These are phyloP conservation scores for Parauchenoglanis ngamensis DNA, from an alignment of 2,797 vertebrate genomes.

Conservation along the genomic window DNA sequence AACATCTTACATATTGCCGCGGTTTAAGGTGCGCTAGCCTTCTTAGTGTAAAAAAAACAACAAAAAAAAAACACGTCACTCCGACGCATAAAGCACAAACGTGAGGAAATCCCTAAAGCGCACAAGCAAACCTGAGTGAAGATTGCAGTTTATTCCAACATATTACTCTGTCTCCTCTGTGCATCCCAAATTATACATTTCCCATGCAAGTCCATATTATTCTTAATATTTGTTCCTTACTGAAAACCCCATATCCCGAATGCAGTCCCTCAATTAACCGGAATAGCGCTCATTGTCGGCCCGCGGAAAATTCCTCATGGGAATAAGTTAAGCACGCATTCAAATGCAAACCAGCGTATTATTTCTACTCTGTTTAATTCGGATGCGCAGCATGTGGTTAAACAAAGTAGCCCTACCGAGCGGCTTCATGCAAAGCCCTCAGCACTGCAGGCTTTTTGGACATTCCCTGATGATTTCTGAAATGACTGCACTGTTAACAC, in stretches of 20 bases:
- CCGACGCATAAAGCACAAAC: neutral
- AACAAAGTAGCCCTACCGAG: constrained; percentile 46
- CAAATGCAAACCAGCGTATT: constrained; percentile 56
- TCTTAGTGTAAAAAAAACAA: neutral
- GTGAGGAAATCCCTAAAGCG: neutral
- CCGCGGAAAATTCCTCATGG: constrained; percentile 52
- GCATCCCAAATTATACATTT: neutral
- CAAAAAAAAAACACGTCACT: neutral
- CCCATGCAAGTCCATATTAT: constrained; percentile 18
- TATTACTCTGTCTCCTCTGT: neutral
- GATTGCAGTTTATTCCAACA: neutral
- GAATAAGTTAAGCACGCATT: constrained; percentile 54
- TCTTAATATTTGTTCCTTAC: constrained; percentile 17
- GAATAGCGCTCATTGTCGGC: constrained; percentile 30
- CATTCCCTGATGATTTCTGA: constrained; percentile 42
- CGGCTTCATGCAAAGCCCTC: constrained; percentile 45
- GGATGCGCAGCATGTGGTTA: constrained; percentile 55
- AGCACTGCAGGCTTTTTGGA: constrained; percentile 17
- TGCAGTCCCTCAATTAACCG: constrained; percentile 51
- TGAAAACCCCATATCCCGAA: constrained; percentile 7
- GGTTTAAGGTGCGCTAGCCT: constrained; percentile 56
- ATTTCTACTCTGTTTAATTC: constrained; percentile 56
- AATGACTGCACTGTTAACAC: constrained; percentile 32
- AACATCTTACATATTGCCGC: constrained; percentile 75
- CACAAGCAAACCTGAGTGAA: no score